Conservation (phyloP, 2,888 invertebrate species). For the Phytoseiulus persimilis region DNA sequence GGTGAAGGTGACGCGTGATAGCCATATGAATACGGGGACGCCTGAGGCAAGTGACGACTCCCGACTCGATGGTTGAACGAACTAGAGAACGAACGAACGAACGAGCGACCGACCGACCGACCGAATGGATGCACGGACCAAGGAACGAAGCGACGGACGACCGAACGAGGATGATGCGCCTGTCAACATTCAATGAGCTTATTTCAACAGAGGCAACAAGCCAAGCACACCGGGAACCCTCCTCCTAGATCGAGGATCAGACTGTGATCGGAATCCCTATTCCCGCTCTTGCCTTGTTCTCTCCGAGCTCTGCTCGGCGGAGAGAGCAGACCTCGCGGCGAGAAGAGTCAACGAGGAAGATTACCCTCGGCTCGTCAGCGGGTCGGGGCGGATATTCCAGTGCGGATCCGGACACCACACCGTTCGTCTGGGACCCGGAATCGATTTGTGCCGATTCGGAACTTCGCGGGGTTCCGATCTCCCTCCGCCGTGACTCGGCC, state of each 20-base stretch:
- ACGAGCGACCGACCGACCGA: background rate
- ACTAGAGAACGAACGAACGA: background rate
- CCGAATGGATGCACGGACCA: background rate
- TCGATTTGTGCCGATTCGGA: no score
- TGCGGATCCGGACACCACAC: no score
- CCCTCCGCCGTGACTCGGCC: no score
- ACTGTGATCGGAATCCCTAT: background rate
- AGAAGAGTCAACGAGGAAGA: background rate
- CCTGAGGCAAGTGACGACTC: background rate
- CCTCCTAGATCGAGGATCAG: background rate
- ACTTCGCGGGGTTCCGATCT: no score
- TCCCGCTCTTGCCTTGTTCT: background rate
- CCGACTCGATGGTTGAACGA: background rate
- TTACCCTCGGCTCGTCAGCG: background rate
- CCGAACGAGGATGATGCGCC: background rate
- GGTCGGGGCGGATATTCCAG: no score
- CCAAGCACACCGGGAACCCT: background rate
- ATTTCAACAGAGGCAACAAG: background rate
- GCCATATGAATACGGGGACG: background rate
- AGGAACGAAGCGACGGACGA: background rate
- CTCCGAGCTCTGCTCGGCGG: background rate
- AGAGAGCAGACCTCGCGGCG: background rate
- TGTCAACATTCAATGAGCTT: background rate
- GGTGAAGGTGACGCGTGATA: constrained; percentile 5
- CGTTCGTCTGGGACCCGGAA: no score